phyloP scores from a whole-genome alignment of 2,888 invertebrate species.

The Chesias legatella region DNA sequence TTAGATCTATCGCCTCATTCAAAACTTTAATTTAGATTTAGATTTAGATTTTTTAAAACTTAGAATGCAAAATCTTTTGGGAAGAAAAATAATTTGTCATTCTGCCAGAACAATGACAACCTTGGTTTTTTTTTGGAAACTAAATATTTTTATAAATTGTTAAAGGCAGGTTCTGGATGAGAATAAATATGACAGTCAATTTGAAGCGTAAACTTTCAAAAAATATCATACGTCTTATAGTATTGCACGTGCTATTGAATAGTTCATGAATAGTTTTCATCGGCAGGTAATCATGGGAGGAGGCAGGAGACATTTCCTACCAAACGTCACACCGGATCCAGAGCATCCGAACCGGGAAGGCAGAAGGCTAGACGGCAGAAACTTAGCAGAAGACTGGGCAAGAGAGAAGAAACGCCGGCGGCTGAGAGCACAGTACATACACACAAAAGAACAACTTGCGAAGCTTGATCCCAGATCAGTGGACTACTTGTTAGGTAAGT shows the following conservation, averaged over 20 bases:
- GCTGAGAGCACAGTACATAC: constrained; percentile 86
- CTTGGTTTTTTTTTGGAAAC: too few relatives aligned
- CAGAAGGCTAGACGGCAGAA: constrained; percentile 86
- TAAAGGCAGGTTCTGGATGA: too few relatives aligned
- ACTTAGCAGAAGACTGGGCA: constrained; percentile 90
- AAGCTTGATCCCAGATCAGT: constrained; percentile 84
- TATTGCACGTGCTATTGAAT: background rate
- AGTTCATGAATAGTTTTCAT: background rate
- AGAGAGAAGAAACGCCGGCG: constrained; percentile 85
- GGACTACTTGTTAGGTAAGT: constrained; percentile 87
- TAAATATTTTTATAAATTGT: too few relatives aligned
- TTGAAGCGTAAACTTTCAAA: too few relatives aligned
- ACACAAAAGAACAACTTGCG: constrained; percentile 86
- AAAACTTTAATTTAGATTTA: too few relatives aligned
- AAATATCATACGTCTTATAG: too few relatives aligned
- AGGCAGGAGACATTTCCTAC: constrained; percentile 87
- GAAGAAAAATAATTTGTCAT: too few relatives aligned
- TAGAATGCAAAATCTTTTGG: too few relatives aligned
- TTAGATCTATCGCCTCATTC: too few relatives aligned
- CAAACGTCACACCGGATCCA: constrained; percentile 85
- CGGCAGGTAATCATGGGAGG: constrained; percentile 88
- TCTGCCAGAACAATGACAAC: too few relatives aligned
- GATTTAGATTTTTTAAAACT: too few relatives aligned
- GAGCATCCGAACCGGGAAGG: constrained; percentile 86
- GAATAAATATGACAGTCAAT: too few relatives aligned